Evolutionary conservation across 2,797 vertebrate genomes (phyloP).

Genomic region (Periparus ater): DNA sequence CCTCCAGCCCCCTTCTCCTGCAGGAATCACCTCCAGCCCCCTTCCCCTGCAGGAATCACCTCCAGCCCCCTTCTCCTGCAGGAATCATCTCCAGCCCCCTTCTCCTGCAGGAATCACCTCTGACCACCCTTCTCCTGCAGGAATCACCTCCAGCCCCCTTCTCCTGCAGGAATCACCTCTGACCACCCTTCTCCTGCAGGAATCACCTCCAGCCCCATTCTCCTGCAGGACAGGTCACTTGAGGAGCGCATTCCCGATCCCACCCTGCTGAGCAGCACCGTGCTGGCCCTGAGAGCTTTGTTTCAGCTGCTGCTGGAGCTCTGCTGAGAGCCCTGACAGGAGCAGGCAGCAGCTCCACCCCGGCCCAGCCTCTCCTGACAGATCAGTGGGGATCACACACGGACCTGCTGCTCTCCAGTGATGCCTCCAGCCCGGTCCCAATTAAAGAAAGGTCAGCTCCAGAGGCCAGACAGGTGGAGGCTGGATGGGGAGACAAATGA

Average conservation of each 20-base stretch:
- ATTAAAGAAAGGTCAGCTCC: neutral
- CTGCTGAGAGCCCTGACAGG: neutral
- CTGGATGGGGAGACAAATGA: neutral
- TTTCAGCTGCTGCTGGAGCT: neutral
- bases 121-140: neutral
- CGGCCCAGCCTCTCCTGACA: neutral
- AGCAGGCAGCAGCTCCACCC: neutral
- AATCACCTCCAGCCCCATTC: neutral
- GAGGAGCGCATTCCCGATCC: neutral
- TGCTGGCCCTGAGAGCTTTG: neutral
- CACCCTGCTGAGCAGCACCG: neutral
- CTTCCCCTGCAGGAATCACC: no score
- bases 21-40: no score
- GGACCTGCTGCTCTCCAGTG: neutral
- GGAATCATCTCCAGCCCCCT: neutral
- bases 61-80: no score
- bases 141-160: neutral
- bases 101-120: neutral
- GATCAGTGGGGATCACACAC: neutral
- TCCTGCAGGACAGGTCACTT: neutral
- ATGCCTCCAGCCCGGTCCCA: neutral
- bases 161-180: neutral
- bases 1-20: no score
- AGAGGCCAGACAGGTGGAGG: neutral
- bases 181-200: neutral